Base-by-base conservation (phyloP, 2,888 invertebrate species). In the Andricus curvator region DNA sequence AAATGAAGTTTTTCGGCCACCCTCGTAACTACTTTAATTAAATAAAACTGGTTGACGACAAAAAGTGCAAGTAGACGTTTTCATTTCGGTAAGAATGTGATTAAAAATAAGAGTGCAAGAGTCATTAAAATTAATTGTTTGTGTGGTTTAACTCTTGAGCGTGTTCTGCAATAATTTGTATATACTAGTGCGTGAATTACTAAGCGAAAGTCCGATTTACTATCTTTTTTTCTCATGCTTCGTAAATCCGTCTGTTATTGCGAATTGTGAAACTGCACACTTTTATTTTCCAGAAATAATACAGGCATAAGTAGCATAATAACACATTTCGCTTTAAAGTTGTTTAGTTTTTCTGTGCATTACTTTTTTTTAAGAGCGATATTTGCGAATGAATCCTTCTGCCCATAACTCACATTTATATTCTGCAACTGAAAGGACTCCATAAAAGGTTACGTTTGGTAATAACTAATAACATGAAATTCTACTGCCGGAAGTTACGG, bases 181-280 rank as follows among this genome's bases (percentile, higher is more conserved):
- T 74, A 29, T 51, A 70, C 29, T 29, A 67, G 68, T 51, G 70
- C 70, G 51, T 51, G 56, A 74, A 29, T 74, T 56, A 70, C 29
- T 70, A 33, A 74, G 70, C 70, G 70, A 74, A 74, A 74, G 70
- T 74, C 25, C 44, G 29, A 70, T 70, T 70, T 22, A 70, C 48
- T 51, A 70, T 70, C 70, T 74, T 74, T 74, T 56, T 74, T 74
- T 74, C 70, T 56, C 70, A 74, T 56, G 51, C 70, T 74, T 74
- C 51, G 48, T 74, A 74, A 74, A 74, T 74, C 51, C 29, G 56
- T 74, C 70, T 51, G 48, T 74, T 74, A 74, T 74, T 74, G 29
- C 20, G 33, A 74, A 74, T 74, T 74, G 70, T 74, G 70, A 74
- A 74, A 74, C 56, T 74, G n/a, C 70, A 56, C 56, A 74, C 51